phyloP scores from a whole-genome alignment of 2,888 invertebrate genomes.

The Dasypolia templi region DNA sequence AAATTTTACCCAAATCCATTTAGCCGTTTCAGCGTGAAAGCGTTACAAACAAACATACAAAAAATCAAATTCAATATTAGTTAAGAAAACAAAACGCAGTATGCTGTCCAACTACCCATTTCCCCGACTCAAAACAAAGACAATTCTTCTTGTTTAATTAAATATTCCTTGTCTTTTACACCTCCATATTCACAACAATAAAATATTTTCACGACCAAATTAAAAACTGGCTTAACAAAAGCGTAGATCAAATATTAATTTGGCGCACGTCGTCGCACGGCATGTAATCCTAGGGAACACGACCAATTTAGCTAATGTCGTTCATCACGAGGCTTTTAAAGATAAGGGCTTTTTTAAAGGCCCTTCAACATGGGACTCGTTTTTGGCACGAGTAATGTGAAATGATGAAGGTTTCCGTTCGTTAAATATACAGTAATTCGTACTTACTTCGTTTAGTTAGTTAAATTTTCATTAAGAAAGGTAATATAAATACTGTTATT shows the following conservation, averaged over 20 bases:
- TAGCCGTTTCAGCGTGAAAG: no score
- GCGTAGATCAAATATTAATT: constrained; percentile 57
- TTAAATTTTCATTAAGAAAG: not conserved
- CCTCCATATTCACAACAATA: constrained; percentile 8
- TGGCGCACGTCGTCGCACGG: constrained; percentile 2
- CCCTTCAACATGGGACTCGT: constrained; percentile 23
- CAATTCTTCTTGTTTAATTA: not conserved
- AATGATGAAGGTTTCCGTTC: constrained; percentile 26
- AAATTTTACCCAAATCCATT: no score
- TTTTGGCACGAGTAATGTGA: constrained; percentile 37
- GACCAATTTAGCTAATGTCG: constrained; percentile 61
- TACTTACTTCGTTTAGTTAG: not conserved
- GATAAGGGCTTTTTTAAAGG: constrained; percentile 57
- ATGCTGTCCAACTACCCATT: constrained; percentile 9
- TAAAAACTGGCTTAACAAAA: constrained; percentile 38
- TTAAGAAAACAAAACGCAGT: not conserved
- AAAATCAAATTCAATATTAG: no score
- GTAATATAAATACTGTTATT: not conserved
- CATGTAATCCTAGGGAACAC: constrained; percentile 46
- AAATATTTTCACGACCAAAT: constrained; percentile 27
- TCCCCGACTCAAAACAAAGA: not conserved
- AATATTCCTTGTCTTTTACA: not conserved
- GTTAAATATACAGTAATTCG: constrained; percentile 1
- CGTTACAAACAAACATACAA: no score
- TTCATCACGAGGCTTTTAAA: constrained; percentile 49